Base-by-base conservation (phyloP, 2,888 invertebrate species). In the Sminthurinus aureus region DNA sequence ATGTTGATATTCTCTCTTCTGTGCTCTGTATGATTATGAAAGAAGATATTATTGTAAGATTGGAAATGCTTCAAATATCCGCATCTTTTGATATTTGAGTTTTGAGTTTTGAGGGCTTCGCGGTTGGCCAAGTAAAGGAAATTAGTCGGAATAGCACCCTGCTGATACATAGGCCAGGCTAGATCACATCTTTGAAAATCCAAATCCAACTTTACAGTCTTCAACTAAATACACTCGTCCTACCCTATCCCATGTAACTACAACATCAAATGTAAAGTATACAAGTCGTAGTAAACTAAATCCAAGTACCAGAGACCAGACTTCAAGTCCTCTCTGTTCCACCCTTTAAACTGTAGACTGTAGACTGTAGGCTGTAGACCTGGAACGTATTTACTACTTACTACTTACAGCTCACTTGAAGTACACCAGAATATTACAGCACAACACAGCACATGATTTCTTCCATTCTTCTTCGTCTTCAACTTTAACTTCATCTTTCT, bases 101-200 rank as follows among this genome's bases (percentile, higher is more conserved):
- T 52, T n/a, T 12, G 51, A 78, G 76, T 71, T 82, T 77, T 71
- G 77, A 83, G 80, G 80, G 74, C 81, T 85, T 85, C 81, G 83
- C 79, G 85, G 85, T 85, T 85, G 85, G 83, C 82, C 78, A 81
- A 82, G 58, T 79, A 82, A 76, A 82, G 80, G 80, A 84, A 85
- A 85, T 85, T 85, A 85, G 85, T 77, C 82, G 85, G 85, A 82
- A 77, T 82, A 85, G 85, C 82, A 84, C 85, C 85, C 85, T 84
- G 85, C 85, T 85, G 84, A 84, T 38, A 20, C 67, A 15, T 8
- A 64, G n/a, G 50, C n/a, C 71, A 74, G 69, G 58, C 24, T 20
- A n/a, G n/a, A 74, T 66, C 38, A 13, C 6, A n/a, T 75, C 50
- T 75, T 22, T 20, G 13, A 58, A 52, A 24, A 20, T 58, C 26